A percentile compares a stretch with the other conserved stretches of the same genome.
Evolutionary conservation across 1,140 invertebrate species (phyloP).

Genomic region (Brachionus plicatilis): DNA sequence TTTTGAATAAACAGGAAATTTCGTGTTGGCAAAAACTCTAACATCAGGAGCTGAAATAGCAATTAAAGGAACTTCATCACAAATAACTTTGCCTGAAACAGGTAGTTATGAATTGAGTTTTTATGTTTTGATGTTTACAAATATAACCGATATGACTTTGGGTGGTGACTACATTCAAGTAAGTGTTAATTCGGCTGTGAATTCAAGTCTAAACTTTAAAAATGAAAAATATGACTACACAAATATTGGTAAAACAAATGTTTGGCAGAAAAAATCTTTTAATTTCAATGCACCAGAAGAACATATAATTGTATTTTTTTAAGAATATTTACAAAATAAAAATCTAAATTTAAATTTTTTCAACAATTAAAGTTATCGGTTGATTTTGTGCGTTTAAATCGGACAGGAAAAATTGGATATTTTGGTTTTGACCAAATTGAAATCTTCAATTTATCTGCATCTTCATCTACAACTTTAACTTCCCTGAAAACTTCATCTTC

Average conservation of each 20-base stretch:
- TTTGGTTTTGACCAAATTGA: conserved; percentile 20
- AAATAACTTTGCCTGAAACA: neutral
- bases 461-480: too few relatives aligned
- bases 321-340: neutral
- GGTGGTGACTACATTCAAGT: neutral
- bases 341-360: neutral
- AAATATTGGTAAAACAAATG: neutral
- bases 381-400: neutral
- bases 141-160: neutral
- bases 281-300: neutral
- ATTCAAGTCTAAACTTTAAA: neutral
- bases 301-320: neutral
- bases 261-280: neutral
- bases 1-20: conserved; percentile 15
- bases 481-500: too few relatives aligned
- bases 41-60: neutral
- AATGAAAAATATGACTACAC: conserved; percentile 4
- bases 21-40: neutral
- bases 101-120: neutral
- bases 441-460: neutral
- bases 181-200: neutral
- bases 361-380: neutral
- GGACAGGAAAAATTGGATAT: neutral
- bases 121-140: conserved; percentile 15
- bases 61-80: neutral